Conservation (phyloP, 2,797 vertebrate species). For the Valencia hispanica region DNA sequence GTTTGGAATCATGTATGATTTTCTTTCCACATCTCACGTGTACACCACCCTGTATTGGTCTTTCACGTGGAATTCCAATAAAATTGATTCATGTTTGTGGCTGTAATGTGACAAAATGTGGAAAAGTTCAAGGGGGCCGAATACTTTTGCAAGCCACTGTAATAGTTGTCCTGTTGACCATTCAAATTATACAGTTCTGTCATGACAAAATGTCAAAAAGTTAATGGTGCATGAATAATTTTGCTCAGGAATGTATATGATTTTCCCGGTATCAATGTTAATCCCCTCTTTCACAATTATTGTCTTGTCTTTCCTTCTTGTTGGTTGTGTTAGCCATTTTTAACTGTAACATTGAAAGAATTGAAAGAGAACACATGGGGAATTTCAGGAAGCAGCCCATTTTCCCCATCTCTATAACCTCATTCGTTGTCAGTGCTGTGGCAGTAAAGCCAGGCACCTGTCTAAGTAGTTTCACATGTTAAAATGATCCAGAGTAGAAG, state of each 20-base stretch:
- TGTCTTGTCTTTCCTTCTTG: neutral
- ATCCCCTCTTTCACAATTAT: neutral
- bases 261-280: neutral
- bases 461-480: constrained; percentile 48
- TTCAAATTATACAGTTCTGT: neutral
- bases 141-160: no score
- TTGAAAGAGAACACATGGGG: neutral
- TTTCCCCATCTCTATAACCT: neutral
- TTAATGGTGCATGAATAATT: neutral
- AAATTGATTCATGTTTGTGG: no score
- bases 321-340: neutral
- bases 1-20: no score
- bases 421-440: constrained; percentile 1
- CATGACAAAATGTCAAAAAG: neutral
- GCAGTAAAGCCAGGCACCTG: constrained; percentile 47
- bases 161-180: neutral
- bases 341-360: neutral
- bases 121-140: no score
- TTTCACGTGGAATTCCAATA: no score
- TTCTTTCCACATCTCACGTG: no score
- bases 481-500: constrained; percentile 39
- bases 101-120: no score
- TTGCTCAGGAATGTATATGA: neutral
- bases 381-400: neutral
- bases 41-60: no score